These are phyloP conservation scores for Drosophila watanabei DNA, from an alignment of 1,140 invertebrate genomes.

Conservation along the genomic window DNA sequence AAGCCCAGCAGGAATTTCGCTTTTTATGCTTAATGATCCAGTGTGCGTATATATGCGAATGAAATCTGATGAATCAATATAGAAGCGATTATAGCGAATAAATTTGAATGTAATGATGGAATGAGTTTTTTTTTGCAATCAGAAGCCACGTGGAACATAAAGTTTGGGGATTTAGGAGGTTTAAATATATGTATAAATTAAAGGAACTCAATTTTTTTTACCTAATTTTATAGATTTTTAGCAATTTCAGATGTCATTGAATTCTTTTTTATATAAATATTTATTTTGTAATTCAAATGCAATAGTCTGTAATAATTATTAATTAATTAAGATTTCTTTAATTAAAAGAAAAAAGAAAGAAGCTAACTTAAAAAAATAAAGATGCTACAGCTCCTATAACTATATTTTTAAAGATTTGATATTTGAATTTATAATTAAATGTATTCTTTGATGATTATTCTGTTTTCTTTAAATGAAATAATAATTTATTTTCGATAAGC, in stretches of 20 bases:
- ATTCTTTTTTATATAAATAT: too few relatives aligned
- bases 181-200: too few relatives aligned
- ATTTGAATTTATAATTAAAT: too few relatives aligned
- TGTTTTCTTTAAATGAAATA: neutral
- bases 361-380: neutral
- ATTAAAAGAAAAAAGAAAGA: neutral
- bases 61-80: slow-evolving; percentile 30
- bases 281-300: neutral
- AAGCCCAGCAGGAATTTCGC: slow-evolving; percentile 46
- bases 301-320: neutral
- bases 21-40: slow-evolving; percentile 57
- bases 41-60: slow-evolving; percentile 13
- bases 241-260: neutral
- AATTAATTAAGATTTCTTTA: neutral
- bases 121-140: neutral
- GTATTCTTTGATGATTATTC: neutral
- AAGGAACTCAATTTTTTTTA: too few relatives aligned
- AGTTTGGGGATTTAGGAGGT: neutral
- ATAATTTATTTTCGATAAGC: neutral
- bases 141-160: neutral
- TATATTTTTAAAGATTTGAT: too few relatives aligned
- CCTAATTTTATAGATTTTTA: neutral
- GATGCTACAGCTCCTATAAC: neutral
- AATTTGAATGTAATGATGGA: slow-evolving; percentile 18
- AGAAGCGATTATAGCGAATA: neutral